Evolutionary conservation across 2,113 vertebrate genomes (phyloP).

Genomic region (Heptranchias perlo): DNA sequence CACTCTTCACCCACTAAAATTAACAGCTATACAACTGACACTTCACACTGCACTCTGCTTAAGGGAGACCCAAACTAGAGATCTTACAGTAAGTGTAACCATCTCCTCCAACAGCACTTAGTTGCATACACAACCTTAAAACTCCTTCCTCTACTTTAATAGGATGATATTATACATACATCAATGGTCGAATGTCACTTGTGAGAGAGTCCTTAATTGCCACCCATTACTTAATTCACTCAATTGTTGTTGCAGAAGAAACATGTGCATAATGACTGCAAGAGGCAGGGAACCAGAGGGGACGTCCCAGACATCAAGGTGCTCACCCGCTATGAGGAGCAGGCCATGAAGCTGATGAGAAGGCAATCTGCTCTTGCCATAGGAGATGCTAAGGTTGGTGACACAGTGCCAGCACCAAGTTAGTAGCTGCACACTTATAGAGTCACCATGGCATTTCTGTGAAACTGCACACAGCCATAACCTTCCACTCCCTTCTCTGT

Average conservation of each 20-base stretch:
- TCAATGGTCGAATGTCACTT: background rate
- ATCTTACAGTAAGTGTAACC: background rate
- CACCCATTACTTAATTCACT: background rate
- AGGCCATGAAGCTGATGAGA: too few relatives aligned
- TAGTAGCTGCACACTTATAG: too few relatives aligned
- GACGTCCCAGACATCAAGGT: too few relatives aligned
- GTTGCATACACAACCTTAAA: background rate
- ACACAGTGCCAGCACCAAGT: too few relatives aligned
- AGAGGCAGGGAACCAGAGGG: background rate
- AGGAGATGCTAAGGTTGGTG: too few relatives aligned
- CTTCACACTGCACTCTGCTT: background rate
- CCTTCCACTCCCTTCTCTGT: too few relatives aligned
- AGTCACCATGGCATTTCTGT: too few relatives aligned
- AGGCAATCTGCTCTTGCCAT: too few relatives aligned
- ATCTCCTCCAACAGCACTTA: background rate
- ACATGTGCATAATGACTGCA: background rate
- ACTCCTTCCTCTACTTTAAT: background rate
- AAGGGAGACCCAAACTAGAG: background rate
- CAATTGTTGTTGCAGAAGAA: background rate
- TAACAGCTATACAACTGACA: background rate
- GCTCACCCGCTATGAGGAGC: too few relatives aligned
- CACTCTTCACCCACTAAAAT: background rate
- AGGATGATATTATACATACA: background rate
- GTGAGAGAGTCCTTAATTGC: too few relatives aligned
- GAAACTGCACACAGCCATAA: too few relatives aligned